Percentiles rank a stretch among this genome's conserved stretches.
These are phyloP conservation scores for Stomatorhinus ivindoensis DNA, from an alignment of 2,113 vertebrate species.

Conservation along the genomic window DNA sequence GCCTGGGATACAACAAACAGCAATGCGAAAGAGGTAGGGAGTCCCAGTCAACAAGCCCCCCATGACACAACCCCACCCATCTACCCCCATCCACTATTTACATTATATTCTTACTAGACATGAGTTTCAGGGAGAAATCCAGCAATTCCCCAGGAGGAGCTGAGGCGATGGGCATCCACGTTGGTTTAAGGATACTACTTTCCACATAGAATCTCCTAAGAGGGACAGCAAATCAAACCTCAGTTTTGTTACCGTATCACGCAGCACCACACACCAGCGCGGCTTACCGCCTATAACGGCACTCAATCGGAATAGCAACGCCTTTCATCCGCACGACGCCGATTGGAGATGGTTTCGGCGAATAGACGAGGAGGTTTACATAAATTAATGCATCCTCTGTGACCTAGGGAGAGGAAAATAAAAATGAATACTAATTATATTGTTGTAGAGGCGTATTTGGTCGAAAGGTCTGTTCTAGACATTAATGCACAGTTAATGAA, in stretches of 20 bases:
- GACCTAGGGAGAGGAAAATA: neutral
- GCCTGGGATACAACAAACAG: neutral
- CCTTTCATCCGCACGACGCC: conserved; percentile 48
- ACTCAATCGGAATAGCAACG: conserved; percentile 53
- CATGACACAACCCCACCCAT: too few species aligned
- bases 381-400: conserved; percentile 36
- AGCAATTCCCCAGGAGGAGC: conserved; percentile 12
- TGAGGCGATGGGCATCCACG: neutral
- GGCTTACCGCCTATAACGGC: conserved; percentile 48
- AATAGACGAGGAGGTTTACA: conserved; percentile 51
- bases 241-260: neutral
- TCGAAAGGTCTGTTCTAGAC: neutral
- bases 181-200: neutral
- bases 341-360: conserved; percentile 31
- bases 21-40: neutral
- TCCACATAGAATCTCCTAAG: neutral
- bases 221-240: neutral
- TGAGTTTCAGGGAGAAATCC: conserved; percentile 14
- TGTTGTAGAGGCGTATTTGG: neutral
- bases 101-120: neutral
- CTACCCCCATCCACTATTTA: neutral
- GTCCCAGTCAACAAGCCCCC: neutral
- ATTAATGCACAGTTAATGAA: neutral
- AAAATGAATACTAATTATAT: neutral
- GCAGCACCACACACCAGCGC: neutral